Evolutionary conservation across 2,797 vertebrate species (phyloP), one percentile per base, ranked within the genome.

Genomic region (Pantherophis vulpinus): DNA sequence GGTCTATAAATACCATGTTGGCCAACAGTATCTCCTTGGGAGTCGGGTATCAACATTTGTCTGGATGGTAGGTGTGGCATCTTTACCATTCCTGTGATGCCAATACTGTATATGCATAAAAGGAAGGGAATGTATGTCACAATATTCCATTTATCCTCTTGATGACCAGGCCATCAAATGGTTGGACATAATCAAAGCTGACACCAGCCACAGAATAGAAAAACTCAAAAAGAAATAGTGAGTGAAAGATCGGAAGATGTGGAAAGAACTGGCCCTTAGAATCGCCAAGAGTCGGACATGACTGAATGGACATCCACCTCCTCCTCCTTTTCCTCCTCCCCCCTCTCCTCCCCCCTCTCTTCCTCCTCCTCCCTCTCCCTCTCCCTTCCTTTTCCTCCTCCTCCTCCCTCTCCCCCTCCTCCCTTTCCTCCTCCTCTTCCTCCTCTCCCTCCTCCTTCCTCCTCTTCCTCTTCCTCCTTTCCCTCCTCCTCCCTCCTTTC

Each of bases 301-400:
- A 59, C 56, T 37, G 56, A 59, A 59, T 7, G 4, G 29, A 58
- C 27, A 11, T 2, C 20, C 5, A 8, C 0, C 10, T 0, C 10
- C 27, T 29, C 61, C 61, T 27, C 25, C 3, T 63, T 4, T 1
- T 55, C 54, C 54, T 14, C 54, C 11, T 55, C 11, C 11, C 2
- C 10, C 0, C 2, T 2, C 54, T 14, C 54, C 11, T 55, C 11
- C 11, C 2, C 10, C 0, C 2, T 2, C 2, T 55, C 54, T 0
- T 11, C 10, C 54, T 55, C 54, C 54, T 14, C 54, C 11, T 55
- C 2, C 11, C 2, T 11, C 9, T 51, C 10, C 11, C 2, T 0
- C 2, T 55, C 54, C 11, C 56, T 37, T 37, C 0, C 7, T 37
- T 0, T 37, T 25, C 1, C 5, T 18, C 7, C 0, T 25, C 23